These are phyloP conservation scores for Apodemus agrarius DNA, from an alignment of 2,797 vertebrate species.

Conservation along the genomic window DNA sequence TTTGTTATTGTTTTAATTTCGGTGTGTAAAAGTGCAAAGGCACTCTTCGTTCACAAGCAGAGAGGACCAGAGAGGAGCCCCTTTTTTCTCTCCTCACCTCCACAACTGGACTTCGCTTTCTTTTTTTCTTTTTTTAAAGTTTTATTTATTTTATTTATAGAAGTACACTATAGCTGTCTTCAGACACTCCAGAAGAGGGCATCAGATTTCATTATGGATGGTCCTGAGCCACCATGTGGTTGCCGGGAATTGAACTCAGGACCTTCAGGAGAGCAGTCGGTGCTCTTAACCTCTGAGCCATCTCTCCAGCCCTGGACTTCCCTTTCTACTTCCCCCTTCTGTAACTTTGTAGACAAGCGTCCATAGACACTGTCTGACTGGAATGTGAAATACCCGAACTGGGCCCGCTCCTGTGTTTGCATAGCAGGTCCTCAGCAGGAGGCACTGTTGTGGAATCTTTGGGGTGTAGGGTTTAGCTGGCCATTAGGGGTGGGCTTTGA, in stretches of 20 bases:
- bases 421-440: not conserved
- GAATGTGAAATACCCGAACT: not conserved
- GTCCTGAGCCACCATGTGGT: too few species aligned
- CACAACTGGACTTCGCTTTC: constrained; percentile 20
- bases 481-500: not conserved
- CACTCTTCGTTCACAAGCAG: constrained; percentile 3
- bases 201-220: too few species aligned
- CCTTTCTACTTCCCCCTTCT: not conserved
- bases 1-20: not conserved
- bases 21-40: constrained; percentile 28
- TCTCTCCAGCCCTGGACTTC: too few species aligned
- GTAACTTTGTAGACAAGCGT: not conserved
- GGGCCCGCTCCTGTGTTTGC: not conserved
- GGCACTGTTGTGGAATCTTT: not conserved
- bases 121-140: too few species aligned
- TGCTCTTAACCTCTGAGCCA: too few species aligned
- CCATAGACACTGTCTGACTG: not conserved
- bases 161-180: too few species aligned
- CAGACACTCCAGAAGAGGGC: too few species aligned
- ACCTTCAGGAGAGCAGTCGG: too few species aligned
- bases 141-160: too few species aligned
- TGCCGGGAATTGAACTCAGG: too few species aligned
- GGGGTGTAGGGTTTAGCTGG: not conserved
- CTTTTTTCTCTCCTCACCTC: not conserved
- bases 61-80: not conserved